Evolutionary conservation across 2,113 vertebrate species (phyloP).

Genomic region (Halcyon senegalensis): DNA sequence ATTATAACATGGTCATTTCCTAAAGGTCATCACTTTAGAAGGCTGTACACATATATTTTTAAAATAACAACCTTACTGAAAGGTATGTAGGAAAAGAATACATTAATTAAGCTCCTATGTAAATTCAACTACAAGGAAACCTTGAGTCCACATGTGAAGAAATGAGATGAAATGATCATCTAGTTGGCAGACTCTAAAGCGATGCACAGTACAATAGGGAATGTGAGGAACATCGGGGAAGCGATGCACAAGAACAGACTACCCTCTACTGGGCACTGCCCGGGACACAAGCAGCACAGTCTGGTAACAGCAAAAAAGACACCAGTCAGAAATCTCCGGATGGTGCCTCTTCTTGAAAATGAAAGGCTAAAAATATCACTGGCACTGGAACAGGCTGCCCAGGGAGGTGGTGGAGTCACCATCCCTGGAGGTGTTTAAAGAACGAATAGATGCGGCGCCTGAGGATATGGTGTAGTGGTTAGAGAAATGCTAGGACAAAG

Average conservation of each 20-base stretch:
- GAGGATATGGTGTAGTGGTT: too few species aligned
- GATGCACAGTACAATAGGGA: background rate
- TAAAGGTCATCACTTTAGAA: background rate
- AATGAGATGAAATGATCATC: background rate
- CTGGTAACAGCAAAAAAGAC: background rate
- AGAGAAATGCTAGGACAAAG: too few species aligned
- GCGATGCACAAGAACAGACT: background rate
- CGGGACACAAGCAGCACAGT: background rate
- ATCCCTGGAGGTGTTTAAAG: too few species aligned
- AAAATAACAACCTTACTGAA: background rate
- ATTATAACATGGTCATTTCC: background rate
- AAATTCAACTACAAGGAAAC: background rate
- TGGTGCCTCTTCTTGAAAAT: background rate
- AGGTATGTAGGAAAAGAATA: background rate
- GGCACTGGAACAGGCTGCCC: too few species aligned
- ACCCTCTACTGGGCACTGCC: slow-evolving; percentile 41
- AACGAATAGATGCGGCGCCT: too few species aligned
- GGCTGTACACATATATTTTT: background rate
- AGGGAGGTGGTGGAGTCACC: too few species aligned
- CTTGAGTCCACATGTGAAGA: background rate
- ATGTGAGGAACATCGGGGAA: background rate
- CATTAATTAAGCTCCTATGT: background rate
- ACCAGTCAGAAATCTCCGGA: background rate
- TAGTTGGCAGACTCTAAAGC: background rate
- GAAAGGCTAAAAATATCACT: background rate